Base-by-base conservation (phyloP, 1,140 invertebrate species). In the Drosophila carrolli region DNA sequence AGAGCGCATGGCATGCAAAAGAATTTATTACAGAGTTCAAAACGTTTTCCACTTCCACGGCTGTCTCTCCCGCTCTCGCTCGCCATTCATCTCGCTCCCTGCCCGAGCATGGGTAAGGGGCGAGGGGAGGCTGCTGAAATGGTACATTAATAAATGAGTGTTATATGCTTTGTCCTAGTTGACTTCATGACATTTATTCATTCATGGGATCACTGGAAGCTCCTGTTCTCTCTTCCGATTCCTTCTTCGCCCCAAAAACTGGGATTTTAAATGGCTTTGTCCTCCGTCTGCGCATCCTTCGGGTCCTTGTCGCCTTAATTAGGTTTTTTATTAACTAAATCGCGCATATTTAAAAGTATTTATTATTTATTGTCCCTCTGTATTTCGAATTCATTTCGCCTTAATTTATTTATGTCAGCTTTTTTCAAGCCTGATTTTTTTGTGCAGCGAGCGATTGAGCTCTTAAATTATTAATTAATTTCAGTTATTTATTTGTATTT, bases 81-180 rank as follows among this genome's bases (percentile, higher is more conserved):
- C 44, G 48, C 57, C 62, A 46, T 47, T 47, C 19, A 35, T 46
- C 40, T 75, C 47, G 43, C 59, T 27, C 60, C 6, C 0, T 27
- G n/a, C n/a, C 46, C 40, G 19, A 23, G 23, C 10, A 47, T 27
- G 51, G 14, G 35, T 50, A 55, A 10, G 5, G 27, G 5, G 5
- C n/a, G 44, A 16, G 56, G 10, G 29, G 62, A 13, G 44, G 19
- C 43, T 78, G 55, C 38, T 75, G 61, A 83, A 83, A 83, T 79
- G 81, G 79, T 80, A 83, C 83, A 88, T 88, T 88, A 88, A 88
- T 88, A 88, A 88, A 88, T 88, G 83, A 88, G 83, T 89, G 83
- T 83, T 88, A 89, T 88, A 74, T 76, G 79, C 83, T 88, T 88
- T 88, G 84, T 89, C 83, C 82, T 88, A 88, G 83, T 86, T 86